phyloP scores from a whole-genome alignment of 1,140 invertebrate species.

The Nilaparvata lugens region DNA sequence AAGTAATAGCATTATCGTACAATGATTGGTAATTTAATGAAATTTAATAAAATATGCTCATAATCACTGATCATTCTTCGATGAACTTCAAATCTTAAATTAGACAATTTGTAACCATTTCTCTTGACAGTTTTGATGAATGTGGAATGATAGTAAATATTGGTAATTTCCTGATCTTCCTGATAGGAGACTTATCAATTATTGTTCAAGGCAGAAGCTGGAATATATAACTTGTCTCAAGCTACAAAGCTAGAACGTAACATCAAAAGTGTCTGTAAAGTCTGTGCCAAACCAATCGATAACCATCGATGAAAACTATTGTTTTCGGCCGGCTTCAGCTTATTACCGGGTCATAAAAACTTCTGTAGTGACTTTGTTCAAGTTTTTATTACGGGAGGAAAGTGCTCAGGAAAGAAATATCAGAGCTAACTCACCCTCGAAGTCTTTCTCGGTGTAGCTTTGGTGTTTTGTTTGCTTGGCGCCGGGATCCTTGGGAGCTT shows the following conservation, averaged over 20 bases:
- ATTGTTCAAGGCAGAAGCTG: no score
- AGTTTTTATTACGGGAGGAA: not conserved
- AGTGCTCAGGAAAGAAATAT: not conserved
- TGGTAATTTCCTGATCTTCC: no score
- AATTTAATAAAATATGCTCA: no score
- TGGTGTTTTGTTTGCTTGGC: conserved; percentile 61
- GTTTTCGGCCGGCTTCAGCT: not conserved
- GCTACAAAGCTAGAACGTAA: not conserved
- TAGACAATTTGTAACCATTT: no score
- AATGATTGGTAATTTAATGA: no score
- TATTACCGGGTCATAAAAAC: not conserved
- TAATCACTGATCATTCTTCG: no score
- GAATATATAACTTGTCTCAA: no score
- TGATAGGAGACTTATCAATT: no score
- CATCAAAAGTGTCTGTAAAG: not conserved
- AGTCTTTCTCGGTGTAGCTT: conserved; percentile 76
- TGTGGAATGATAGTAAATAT: no score
- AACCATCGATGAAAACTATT: not conserved
- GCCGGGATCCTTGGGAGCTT: conserved; percentile 74
- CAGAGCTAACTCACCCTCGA: conserved; percentile 56
- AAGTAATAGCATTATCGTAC: no score
- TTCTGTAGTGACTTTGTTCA: not conserved
- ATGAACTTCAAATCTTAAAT: no score
- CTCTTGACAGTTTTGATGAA: no score
- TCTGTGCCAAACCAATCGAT: not conserved